Conservation (phyloP, 1,140 invertebrate genomes). For the Diorhabda carinulata region DNA sequence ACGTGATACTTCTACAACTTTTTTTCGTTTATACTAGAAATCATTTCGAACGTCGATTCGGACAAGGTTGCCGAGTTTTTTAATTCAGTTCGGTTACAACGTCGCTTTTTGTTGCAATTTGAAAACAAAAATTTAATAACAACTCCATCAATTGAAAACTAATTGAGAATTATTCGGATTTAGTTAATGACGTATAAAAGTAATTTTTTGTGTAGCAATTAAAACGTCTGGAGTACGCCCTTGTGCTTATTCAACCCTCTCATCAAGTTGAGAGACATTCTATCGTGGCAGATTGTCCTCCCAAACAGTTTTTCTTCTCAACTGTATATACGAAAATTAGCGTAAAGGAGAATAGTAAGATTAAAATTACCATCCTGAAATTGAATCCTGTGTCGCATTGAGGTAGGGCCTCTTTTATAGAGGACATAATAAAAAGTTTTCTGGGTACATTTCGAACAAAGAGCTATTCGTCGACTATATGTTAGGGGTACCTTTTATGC, state of each 20-base stretch:
- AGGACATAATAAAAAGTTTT: conserved; percentile 9
- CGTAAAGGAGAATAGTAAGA: conserved; percentile 15
- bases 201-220: too few species aligned
- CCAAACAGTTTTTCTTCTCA: conserved; percentile 5
- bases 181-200: too few species aligned
- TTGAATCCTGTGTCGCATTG: conserved; percentile 15
- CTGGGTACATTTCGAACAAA: conserved; percentile 12
- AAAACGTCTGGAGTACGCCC: too few species aligned
- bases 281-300: not conserved
- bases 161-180: too few species aligned
- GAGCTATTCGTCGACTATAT: conserved; percentile 4
- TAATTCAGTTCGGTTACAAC: too few species aligned
- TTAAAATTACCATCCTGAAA: conserved; percentile 17
- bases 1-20: too few species aligned
- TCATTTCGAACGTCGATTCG: too few species aligned
- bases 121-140: too few species aligned
- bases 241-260: not conserved
- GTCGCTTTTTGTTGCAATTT: too few species aligned
- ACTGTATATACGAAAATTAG: conserved; percentile 14
- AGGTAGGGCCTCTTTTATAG: conserved; percentile 9
- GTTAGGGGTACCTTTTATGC: not conserved
- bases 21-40: too few species aligned
- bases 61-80: too few species aligned
- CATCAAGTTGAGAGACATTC: not conserved
- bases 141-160: too few species aligned